These are phyloP conservation scores for Jordanella pulchra DNA, from an alignment of 2,797 vertebrate genomes.

Conservation along the genomic window DNA sequence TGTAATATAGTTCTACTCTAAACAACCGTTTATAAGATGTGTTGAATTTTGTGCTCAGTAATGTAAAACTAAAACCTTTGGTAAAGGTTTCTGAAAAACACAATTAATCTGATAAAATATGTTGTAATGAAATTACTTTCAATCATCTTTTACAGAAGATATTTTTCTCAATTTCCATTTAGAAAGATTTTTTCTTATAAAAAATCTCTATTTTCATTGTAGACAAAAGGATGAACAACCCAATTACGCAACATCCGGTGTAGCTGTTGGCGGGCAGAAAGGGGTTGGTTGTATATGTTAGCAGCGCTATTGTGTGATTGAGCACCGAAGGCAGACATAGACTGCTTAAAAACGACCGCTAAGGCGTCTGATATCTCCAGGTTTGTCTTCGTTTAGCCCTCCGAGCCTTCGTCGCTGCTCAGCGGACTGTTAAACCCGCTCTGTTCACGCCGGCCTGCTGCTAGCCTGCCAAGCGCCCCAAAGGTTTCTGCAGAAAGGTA, in stretches of 20 bases:
- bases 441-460: conserved; percentile 29
- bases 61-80: too few species aligned
- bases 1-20: too few species aligned
- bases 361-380: background rate
- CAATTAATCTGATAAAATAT: too few species aligned
- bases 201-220: background rate
- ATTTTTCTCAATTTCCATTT: too few species aligned
- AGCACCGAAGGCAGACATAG: conserved; percentile 12
- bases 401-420: background rate
- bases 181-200: background rate
- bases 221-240: background rate
- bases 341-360: background rate
- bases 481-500: conserved; percentile 58
- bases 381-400: background rate
- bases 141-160: too few species aligned
- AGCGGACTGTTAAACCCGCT: background rate
- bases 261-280: conserved; percentile 74
- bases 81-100: too few species aligned
- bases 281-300: conserved; percentile 49
- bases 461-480: conserved; percentile 7
- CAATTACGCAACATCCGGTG: conserved; percentile 49
- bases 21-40: too few species aligned
- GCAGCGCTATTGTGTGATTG: conserved; percentile 60
- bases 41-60: too few species aligned
- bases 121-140: too few species aligned